Evolutionary conservation across 2,888 invertebrate species (phyloP).

Genomic region (Leptothorax acervorum): DNA sequence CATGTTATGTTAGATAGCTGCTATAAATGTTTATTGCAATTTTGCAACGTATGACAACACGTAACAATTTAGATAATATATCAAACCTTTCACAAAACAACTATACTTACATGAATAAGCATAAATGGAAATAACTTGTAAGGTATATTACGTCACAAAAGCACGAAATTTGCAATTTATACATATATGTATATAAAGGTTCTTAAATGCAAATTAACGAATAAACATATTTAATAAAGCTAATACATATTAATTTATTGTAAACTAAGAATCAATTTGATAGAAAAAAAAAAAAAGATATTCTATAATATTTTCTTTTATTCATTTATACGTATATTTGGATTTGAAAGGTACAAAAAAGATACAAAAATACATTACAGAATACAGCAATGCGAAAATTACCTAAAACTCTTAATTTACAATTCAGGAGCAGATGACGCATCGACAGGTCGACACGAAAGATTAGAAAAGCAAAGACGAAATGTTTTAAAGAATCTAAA

Average conservation of each 20-base stretch:
- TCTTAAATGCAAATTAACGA: not conserved
- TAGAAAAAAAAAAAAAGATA: not conserved
- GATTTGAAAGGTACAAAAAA: not conserved
- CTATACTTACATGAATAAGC: not conserved
- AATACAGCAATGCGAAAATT: not conserved
- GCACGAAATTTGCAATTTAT: slow-evolving; percentile 6
- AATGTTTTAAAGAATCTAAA: not conserved
- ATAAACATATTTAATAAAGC: not conserved
- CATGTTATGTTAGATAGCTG: not conserved
- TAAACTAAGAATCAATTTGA: not conserved
- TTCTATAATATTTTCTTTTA: not conserved
- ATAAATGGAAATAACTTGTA: not conserved
- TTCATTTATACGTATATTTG: not conserved
- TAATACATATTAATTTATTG: slow-evolving; percentile 2
- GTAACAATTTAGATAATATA: not conserved
- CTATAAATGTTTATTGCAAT: not conserved
- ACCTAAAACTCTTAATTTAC: not conserved
- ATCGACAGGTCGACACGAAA: not conserved
- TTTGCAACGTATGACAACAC: not conserved
- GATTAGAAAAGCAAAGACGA: not conserved
- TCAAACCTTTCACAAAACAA: not conserved
- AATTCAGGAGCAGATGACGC: not conserved
- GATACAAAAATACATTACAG: not conserved
- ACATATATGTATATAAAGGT: not conserved
- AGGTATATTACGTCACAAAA: not conserved